Base-by-base conservation (phyloP, 2,797 vertebrate species). In the Chromobotia macracanthus region DNA sequence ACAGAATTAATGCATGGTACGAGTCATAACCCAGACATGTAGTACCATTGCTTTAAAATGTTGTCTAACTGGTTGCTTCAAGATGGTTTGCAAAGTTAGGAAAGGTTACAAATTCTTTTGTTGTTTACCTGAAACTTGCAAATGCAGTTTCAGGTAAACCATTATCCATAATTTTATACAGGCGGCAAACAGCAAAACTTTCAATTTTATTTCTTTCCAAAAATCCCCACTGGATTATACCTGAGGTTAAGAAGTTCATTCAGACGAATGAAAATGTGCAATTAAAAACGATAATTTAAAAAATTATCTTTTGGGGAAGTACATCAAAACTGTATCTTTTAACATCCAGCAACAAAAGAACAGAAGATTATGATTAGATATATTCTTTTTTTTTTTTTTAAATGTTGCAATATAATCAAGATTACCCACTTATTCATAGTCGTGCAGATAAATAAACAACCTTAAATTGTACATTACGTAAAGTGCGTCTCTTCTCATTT, bases 61-160 rank as follows among this genome's bases (percentile, higher is more conserved):
- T 61, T 48, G 44, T 53, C 15, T 16, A 71, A 78, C 56, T n/a
- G 67, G 67, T 71, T 41, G 3, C 35, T 38, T 38, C 5, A 7
- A 38, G 35, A 38, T 38, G 6, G 35, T 38, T 11, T 7, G 31
- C n/a, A 15, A 2, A 2, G 35, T 38, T 38, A 38, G 3, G 48
- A n/a, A 65, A 56, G 28, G 63, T 75, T 50, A 35, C n/a, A 38
- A 48, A 58, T 68, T 16, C 18, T 13, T 2, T 18, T 18, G 8
- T 11, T 38, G 12, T 64, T 21, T 8, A 18, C 23, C 15, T 68
- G 23, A 38, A 53, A 3, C 2, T 38, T 11, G 18, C 15, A 38
- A 10, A 65, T 21, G 31, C 31, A 75, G 8, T 8, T n/a, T n/a
- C n/a, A n/a, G n/a, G n/a, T n/a, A n/a, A n/a, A n/a, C n/a, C n/a